Evolutionary conservation across 2,113 vertebrate genomes (phyloP), one percentile per base, ranked within the genome.

Genomic region (Xyliphius kryptos): DNA sequence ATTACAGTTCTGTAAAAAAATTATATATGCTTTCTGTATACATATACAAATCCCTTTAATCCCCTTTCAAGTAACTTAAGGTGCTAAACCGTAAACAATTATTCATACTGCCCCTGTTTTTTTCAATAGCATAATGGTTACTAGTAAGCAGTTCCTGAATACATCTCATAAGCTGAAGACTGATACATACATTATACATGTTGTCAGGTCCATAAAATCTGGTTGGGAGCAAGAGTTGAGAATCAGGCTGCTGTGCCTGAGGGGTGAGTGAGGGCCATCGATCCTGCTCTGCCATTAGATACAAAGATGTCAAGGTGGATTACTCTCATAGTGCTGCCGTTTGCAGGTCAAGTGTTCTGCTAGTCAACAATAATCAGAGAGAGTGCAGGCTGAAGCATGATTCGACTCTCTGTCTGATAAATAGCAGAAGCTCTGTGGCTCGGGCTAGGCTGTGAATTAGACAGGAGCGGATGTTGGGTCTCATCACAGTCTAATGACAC

Each of bases 361-460:
- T 79, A 73, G 75, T 75, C 75, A 79, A 75, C 75, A 77, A 75
- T 74, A 79, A 77, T 77, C 71, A 77, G 70, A 77, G 67, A 69
- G 77, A 76, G 71, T 59, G 63, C 46, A 48, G 52, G 56, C 47
- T 38, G 67, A 51, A 22, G 56, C 59, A 76, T 74, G 72, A 76
- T 75, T 66, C 52, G 72, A 61, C 66, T 66, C 61, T 15, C 66
- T 73, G 67, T 59, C 69, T 76, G 68, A 79, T 70, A 64, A 69
- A 71, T 74, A 61, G 57, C 56, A 48, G 49, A 21, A 52, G 62
- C 63, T 52, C 13, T n/a, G n/a, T n/a, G n/a, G n/a, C n/a, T n/a
- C n/a, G n/a, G n/a, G n/a, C n/a, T n/a, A 3, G 49, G 56, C 67
- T 49, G 40, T 47, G 63, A 67, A 77, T 72, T 60, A 69, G 58